Base-by-base conservation (phyloP, 2,113 vertebrate species). In the Hydrochoerus hydrochaeris region DNA sequence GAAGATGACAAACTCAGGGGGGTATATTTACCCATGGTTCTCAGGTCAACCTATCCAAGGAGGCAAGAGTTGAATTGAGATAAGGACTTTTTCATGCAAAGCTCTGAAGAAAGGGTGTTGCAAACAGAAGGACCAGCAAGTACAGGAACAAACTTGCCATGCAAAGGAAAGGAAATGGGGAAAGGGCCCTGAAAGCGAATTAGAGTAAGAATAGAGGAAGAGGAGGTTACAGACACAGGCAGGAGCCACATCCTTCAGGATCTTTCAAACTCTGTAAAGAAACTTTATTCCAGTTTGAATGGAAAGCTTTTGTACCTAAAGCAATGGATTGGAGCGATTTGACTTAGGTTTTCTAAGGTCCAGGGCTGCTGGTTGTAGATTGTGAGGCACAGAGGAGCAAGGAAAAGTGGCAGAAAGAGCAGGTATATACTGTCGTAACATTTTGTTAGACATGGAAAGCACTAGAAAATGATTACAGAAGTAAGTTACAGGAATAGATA, bases 251-350 rank as follows among this genome's bases (percentile, higher is more conserved):
- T 54, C 3, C 69, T 75, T 69, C 49, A 49, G 54, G 41, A 75
- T 38, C 84, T 69, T 73, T 7, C 2, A 88, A 71, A 94, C 63
- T 92, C 58, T 22, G 10, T 32, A 82, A 95, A 95, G 46, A 1
- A 44, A 57, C 57, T 65, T 71, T 94, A 92, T 69, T 96, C 62
- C 85, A 67, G 24, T 77, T 80, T 85, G 41, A 95, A 38, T 4
- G 35, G 32, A 62, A 91, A 67, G 52, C 3, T 26, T 78, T 63
- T 90, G 38, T 30, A 5, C 75, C 94, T 82, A 57, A 80, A 91
- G 84, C 57, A 41, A 54, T 65, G 44, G 38, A 81, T 5, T 62
- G 4, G 7, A 63, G 30, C 38, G 17, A 80, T 52, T 69, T 73
- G 41, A 89, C 62, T 58, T 57, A 19, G 8, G 41, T 22, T 95